Percentiles rank a stretch among this genome's conserved stretches.
phyloP scores from a whole-genome alignment of 2,113 vertebrate genomes.

The Lampris megalopsis region DNA sequence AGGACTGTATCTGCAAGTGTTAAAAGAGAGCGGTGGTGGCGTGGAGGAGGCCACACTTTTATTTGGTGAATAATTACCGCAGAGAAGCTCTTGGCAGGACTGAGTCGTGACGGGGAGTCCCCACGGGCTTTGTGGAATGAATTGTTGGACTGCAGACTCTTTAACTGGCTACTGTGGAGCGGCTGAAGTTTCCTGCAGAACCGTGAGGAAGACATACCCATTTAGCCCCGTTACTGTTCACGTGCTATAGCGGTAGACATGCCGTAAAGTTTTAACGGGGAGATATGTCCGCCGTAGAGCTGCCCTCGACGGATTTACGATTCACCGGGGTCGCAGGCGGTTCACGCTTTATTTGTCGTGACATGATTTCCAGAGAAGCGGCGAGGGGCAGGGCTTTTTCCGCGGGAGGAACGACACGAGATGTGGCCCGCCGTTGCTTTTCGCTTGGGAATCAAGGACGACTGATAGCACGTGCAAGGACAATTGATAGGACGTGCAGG shows the following conservation, averaged over 20 bases:
- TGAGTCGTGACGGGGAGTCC: slow-evolving; percentile 81
- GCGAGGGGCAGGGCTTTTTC: slow-evolving; percentile 17
- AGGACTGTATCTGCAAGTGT: neutral
- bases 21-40: slow-evolving; percentile 15
- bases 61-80: slow-evolving; percentile 76
- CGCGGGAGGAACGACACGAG: slow-evolving; percentile 6
- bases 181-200: slow-evolving; percentile 82
- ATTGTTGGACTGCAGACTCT: slow-evolving; percentile 80
- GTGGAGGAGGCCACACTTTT: slow-evolving; percentile 5
- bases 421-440: too few species aligned
- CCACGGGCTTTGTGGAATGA: slow-evolving; percentile 81
- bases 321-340: neutral
- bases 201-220: slow-evolving; percentile 62
- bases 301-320: slow-evolving; percentile 26
- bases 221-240: slow-evolving; percentile 18
- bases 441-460: too few species aligned
- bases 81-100: slow-evolving; percentile 81
- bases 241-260: slow-evolving; percentile 22
- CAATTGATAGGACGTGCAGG: too few species aligned
- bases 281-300: slow-evolving; percentile 33
- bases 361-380: slow-evolving; percentile 1
- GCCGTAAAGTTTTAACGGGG: slow-evolving; percentile 47
- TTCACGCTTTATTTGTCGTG: slow-evolving; percentile 21
- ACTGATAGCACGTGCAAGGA: too few species aligned
- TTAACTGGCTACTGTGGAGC: slow-evolving; percentile 77